Conservation (phyloP, 2,113 vertebrate genomes). For the Echinops telfairi region DNA sequence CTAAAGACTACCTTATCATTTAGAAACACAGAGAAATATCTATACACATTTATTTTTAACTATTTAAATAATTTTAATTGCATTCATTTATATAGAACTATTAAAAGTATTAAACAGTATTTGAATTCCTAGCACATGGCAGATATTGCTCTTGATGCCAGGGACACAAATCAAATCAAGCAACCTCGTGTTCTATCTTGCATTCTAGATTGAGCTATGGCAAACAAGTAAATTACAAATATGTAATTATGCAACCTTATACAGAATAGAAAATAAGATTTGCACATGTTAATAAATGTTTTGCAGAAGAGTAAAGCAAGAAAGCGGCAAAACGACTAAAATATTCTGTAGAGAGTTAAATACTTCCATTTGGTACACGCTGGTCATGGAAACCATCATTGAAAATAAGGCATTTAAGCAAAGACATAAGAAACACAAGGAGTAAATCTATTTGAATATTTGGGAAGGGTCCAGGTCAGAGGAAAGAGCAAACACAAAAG, state of each 20-base stretch:
- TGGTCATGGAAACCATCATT: no score
- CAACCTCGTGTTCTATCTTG: not conserved
- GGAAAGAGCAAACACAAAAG: not conserved
- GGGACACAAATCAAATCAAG: not conserved
- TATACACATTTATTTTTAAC: not conserved
- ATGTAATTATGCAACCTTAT: not conserved
- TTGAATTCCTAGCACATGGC: not conserved
- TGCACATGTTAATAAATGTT: not conserved
- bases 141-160: not conserved
- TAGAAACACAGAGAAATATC: not conserved
- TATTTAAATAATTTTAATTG: not conserved
- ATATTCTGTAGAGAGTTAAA: not conserved
- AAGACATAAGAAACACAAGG: no score
- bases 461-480: not conserved
- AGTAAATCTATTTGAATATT: not conserved
- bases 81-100: constrained; percentile 1
- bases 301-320: not conserved
- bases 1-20: not conserved
- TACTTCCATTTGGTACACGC: no score
- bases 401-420: no score
- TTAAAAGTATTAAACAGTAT: not conserved
- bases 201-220: not conserved
- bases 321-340: not conserved
- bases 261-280: not conserved
- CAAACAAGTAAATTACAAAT: not conserved